phyloP scores from a whole-genome alignment of 2,113 vertebrate genomes.

The Erpornis zantholeuca region DNA sequence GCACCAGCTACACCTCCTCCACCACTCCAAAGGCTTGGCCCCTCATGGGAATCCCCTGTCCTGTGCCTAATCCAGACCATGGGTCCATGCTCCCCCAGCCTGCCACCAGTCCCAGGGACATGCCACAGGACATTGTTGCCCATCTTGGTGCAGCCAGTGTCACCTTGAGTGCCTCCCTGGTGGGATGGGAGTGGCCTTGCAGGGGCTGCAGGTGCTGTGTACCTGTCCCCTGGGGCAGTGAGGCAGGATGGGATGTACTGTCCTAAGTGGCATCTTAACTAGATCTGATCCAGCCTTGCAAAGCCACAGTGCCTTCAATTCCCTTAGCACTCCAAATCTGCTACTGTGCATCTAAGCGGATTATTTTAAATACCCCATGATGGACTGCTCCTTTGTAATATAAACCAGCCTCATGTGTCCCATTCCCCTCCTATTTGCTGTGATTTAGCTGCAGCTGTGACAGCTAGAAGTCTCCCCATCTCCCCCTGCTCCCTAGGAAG shows the following conservation, averaged over 20 bases:
- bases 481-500: not conserved
- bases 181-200: not conserved
- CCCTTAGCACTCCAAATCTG: slow-evolving; percentile 67
- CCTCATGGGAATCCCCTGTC: not conserved
- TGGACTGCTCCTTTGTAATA: slow-evolving; percentile 69
- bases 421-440: slow-evolving; percentile 63
- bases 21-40: not conserved
- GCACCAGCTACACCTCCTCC: not conserved
- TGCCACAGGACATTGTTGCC: not conserved
- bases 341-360: slow-evolving; percentile 68
- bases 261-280: slow-evolving; percentile 57
- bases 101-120: not conserved
- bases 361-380: slow-evolving; percentile 70
- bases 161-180: not conserved
- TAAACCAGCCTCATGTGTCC: slow-evolving; percentile 61
- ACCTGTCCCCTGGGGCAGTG: not conserved
- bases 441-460: slow-evolving; percentile 58
- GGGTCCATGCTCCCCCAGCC: not conserved
- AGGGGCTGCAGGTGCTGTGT: not conserved
- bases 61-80: not conserved
- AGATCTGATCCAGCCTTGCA: slow-evolving; percentile 63
- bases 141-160: not conserved
- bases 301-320: slow-evolving; percentile 62
- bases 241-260: slow-evolving; percentile 10
- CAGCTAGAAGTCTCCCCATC: slow-evolving; percentile 1